Conservation (phyloP, 2,797 vertebrate species). For the Coregonus ussuriensis region DNA sequence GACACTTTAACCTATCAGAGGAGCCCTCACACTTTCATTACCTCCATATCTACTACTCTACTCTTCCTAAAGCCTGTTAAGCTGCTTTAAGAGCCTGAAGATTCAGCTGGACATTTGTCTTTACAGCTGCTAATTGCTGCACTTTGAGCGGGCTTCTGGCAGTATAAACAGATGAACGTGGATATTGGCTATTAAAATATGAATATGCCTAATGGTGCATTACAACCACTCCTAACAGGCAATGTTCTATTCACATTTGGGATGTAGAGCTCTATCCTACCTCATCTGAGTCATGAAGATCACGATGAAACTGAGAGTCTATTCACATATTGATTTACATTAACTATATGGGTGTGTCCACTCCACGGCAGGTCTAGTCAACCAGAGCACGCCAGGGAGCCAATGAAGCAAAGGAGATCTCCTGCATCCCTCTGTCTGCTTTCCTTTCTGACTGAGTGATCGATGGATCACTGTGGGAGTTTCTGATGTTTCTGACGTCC, state of each 20-base stretch:
- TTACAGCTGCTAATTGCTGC: background rate
- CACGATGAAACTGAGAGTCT: background rate
- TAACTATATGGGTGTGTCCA: background rate
- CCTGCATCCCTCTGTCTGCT: background rate
- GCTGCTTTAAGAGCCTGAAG: background rate
- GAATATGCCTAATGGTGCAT: background rate
- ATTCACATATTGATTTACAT: background rate
- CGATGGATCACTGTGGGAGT: background rate
- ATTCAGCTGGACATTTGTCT: background rate
- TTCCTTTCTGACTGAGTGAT: background rate
- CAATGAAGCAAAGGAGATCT: background rate
- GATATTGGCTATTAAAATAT: slow-evolving; percentile 2
- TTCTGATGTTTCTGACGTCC: slow-evolving; percentile 8
- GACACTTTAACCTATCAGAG: slow-evolving; percentile 1
- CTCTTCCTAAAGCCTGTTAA: background rate
- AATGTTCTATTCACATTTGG: background rate
- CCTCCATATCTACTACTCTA: background rate
- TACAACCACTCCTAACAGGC: background rate
- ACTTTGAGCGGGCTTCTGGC: background rate
- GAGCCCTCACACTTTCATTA: slow-evolving; percentile 2
- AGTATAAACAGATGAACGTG: background rate
- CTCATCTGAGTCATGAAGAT: background rate
- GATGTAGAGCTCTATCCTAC: background rate
- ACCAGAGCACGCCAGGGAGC: background rate
- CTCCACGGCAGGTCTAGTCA: background rate